Base-by-base conservation (phyloP, 2,113 vertebrate genomes). In the Myotis brandtii region DNA sequence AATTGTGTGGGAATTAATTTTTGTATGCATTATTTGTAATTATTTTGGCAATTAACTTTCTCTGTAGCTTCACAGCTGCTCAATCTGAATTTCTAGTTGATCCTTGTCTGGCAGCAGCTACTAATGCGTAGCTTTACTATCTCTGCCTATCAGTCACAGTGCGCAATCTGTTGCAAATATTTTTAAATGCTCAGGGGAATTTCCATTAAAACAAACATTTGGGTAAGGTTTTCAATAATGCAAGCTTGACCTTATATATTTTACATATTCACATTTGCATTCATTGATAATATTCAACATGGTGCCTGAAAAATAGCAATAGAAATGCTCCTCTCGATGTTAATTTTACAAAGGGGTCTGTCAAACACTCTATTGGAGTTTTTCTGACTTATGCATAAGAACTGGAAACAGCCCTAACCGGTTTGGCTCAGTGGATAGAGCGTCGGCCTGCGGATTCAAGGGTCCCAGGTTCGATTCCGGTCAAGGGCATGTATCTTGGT, bases 31-130 rank as follows among this genome's bases (percentile, higher is more conserved):
- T 80, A 70, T 85, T 90, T 87, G 17, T 54, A 86, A 93, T 87
- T 94, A 93, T 90, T 77, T 96, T 95, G 30, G 23, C 46, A 85
- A 94, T 94, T 91, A 96, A 92, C 18, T 85, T 83, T 27, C n/a
- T 83, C 37, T 66, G 23, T 67, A 62, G 43, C 32, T 72, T 95
- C 84, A 54, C 66, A 92, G 56, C n/a, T 92, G 81, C 80, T 89
- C 92, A 83, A 8, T 86, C 75, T 92, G 81, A 52, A 83, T 89
- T 75, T 89, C 14, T 52, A 72, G 67, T 62, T 81, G 72, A 72
- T 90, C n/a, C 73, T 84, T 76, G 70, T 40, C 46, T 92, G 46
- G 52, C 67, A 59, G 34, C 12, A 86, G 70, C 62, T 59, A 69
- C 27, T 69, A 50, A 66, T 6, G n/a, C 54, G 3, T n/a, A 43